phyloP scores from a whole-genome alignment of 1,140 invertebrate genomes.

The Thaumatotibia leucotreta region DNA sequence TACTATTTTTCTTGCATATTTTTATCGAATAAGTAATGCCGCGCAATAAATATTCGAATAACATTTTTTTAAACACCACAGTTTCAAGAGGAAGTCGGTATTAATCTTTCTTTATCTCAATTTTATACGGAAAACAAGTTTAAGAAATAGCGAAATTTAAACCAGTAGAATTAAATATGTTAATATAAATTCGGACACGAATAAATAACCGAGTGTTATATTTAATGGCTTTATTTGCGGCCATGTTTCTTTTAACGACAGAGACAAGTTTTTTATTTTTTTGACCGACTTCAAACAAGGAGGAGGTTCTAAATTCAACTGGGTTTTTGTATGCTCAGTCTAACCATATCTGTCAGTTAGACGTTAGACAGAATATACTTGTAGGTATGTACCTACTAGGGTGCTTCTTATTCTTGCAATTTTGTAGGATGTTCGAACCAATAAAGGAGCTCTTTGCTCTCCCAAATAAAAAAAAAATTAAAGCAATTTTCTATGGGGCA shows the following conservation, averaged over 20 bases:
- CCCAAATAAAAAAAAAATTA: too few species aligned
- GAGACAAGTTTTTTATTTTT: conserved; percentile 1
- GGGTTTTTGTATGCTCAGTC: background rate
- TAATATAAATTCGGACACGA: conserved; percentile 1
- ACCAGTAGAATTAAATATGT: conserved; percentile 1
- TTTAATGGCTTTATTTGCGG: conserved; percentile 6
- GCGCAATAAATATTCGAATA: background rate
- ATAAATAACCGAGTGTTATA: conserved; percentile 9
- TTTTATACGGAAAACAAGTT: background rate
- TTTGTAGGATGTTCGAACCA: too few species aligned
- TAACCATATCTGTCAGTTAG: too few species aligned
- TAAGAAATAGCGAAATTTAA: background rate
- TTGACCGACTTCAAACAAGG: too few species aligned
- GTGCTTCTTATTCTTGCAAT: too few species aligned
- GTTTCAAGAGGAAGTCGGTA: background rate
- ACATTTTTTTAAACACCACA: too few species aligned
- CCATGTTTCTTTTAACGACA: background rate
- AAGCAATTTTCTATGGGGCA: too few species aligned
- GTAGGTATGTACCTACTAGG: too few species aligned
- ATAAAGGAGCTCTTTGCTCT: too few species aligned
- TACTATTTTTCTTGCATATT: too few species aligned
- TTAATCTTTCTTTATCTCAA: background rate
- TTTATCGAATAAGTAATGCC: background rate
- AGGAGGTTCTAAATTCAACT: too few species aligned
- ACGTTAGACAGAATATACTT: too few species aligned